Percentiles rank a stretch among this genome's conserved stretches.
Evolutionary conservation across 1,140 invertebrate species (phyloP).

Genomic region (Spodoptera frugiperda): DNA sequence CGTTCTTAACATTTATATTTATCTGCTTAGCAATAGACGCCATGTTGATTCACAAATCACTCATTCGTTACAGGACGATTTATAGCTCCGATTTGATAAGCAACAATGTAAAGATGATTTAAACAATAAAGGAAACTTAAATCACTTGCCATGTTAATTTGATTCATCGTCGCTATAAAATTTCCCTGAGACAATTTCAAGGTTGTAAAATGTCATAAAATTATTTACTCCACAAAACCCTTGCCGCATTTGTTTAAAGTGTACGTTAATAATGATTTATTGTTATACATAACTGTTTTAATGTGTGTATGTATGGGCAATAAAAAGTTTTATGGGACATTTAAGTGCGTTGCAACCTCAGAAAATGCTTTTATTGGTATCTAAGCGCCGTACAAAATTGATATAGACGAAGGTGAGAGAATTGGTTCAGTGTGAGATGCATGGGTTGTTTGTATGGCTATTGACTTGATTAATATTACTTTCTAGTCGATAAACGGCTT

Average conservation of each 20-base stretch:
- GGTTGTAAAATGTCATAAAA: conserved; percentile 76
- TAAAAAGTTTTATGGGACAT: conserved; percentile 82
- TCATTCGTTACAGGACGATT: conserved; percentile 52
- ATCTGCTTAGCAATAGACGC: conserved; percentile 18
- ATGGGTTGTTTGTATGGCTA: conserved; percentile 18
- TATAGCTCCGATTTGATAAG: conserved; percentile 60
- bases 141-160: conserved; percentile 67
- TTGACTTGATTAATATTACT: conserved; percentile 35
- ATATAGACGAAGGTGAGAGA: conserved; percentile 59
- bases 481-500: conserved; percentile 12
- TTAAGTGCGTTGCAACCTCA: conserved; percentile 77
- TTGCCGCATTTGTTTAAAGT: conserved; percentile 75
- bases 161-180: conserved; percentile 76
- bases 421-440: conserved; percentile 35
- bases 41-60: conserved; percentile 51
- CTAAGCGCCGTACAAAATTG: conserved; percentile 79
- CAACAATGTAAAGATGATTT: conserved; percentile 63
- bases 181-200: conserved; percentile 73
- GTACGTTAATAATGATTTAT: conserved; percentile 82
- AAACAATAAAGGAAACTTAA: conserved; percentile 67
- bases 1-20: conserved; percentile 31
- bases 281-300: conserved; percentile 77
- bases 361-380: conserved; percentile 80
- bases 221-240: conserved; percentile 74
- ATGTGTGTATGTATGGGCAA: conserved; percentile 81